Evolutionary conservation across 2,888 invertebrate genomes (phyloP), one percentile per base, ranked within the genome.

Genomic region (Diadegma fenestrale): DNA sequence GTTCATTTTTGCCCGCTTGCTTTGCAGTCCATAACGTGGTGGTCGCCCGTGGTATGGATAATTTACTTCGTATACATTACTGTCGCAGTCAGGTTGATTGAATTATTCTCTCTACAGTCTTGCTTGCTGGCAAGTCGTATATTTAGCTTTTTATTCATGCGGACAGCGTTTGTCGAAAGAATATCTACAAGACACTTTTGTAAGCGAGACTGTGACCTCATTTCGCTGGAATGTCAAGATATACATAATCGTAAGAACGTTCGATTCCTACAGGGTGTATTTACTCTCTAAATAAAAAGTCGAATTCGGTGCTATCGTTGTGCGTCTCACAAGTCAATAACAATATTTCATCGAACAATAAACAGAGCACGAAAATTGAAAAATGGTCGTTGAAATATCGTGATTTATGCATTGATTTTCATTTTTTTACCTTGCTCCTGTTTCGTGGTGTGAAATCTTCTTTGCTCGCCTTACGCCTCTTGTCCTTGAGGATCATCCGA

Each of bases 401-500:
- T 43, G 19, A 17, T 72, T 64, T 33, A 22, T 37, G 51, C 22
- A 37, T 14, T 61, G 19, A 26, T 37, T 51, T 37, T 84, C 69
- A 84, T 95, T 54, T 84, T 69, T 84, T 95, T 97, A 97, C 97
- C 97, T 97, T 97, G 96, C 97, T 97, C 93, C 97, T 95, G 92
- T 96, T 97, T 92, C 97, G 95, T 69, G 93, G 96, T 94, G 96
- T 95, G 94, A 96, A 97, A 94, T 97, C 97, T 93, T 97, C 97
- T 92, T 97, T 97, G 77, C 97, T 97, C 72, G 97, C 95, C 95
- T 97, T 97, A 92, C 97, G 95, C 90, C 97, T 94, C 93, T 97
- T 97, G 94, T 97, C 97, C 94, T 97, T 97, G 89, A 97, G 95
- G 91, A 97, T 97, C 97, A 97, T 97, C 78, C 97, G 96, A 77